Percentiles rank a stretch among this genome's conserved stretches.
phyloP scores from a whole-genome alignment of 1,140 invertebrate genomes.

The Dryas iulia region DNA sequence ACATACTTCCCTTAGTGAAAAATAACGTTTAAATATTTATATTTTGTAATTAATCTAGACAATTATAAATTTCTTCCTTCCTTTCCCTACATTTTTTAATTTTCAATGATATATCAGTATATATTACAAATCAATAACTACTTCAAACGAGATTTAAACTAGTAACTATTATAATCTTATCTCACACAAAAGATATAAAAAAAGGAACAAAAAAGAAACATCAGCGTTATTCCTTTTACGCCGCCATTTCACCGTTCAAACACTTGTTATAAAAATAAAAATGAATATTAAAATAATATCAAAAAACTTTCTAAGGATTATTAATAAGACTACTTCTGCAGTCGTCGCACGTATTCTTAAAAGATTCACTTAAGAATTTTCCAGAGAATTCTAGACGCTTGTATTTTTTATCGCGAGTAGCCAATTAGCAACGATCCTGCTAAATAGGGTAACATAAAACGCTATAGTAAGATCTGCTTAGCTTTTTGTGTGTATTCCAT shows the following conservation, averaged over 20 bases:
- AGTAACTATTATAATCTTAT: too few relatives aligned
- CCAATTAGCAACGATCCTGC: slow-evolving; percentile 1
- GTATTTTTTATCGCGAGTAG: neutral
- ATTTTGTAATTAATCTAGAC: too few relatives aligned
- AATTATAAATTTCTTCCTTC: too few relatives aligned
- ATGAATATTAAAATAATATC: neutral
- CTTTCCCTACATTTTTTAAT: too few relatives aligned
- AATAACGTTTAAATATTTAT: too few relatives aligned
- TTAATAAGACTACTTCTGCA: neutral
- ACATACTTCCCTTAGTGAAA: too few relatives aligned
- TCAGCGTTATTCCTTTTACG: neutral
- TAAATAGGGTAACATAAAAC: neutral
- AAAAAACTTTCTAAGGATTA: neutral
- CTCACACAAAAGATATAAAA: too few relatives aligned
- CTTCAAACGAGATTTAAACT: too few relatives aligned
- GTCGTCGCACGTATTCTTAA: neutral
- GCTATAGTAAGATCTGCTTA: neutral
- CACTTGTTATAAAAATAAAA: neutral
- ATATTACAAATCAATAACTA: too few relatives aligned
- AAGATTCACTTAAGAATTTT: slow-evolving; percentile 2
- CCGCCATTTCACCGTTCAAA: neutral
- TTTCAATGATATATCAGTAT: too few relatives aligned
- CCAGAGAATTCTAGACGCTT: neutral
- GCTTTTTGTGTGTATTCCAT: neutral
- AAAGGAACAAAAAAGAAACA: too few relatives aligned